phyloP scores from a whole-genome alignment of 2,113 vertebrate species.

The Ciconia boyciana region DNA sequence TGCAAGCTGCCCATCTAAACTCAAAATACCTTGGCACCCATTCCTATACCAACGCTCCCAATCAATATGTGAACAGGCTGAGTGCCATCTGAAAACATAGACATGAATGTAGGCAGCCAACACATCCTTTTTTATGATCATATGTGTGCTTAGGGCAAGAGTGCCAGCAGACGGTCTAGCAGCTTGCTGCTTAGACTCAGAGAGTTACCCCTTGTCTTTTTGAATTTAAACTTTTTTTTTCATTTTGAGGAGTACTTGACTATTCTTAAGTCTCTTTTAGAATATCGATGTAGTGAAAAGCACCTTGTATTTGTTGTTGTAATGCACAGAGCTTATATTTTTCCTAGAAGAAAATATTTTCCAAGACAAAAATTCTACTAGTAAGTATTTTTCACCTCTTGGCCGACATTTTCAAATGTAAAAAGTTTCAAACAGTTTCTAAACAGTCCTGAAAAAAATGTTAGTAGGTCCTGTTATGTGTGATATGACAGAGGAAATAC shows the following conservation, averaged over 20 bases:
- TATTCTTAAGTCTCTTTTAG: neutral
- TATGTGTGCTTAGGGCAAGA: neutral
- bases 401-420: neutral
- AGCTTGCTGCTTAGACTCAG: neutral
- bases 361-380: neutral
- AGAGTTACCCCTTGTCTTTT: neutral
- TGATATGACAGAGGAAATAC: neutral
- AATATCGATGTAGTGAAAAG: neutral
- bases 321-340: neutral
- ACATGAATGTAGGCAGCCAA: constrained; percentile 15
- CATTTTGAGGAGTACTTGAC: neutral
- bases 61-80: constrained; percentile 2
- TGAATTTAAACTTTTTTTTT: neutral
- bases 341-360: neutral
- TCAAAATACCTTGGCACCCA: constrained; percentile 1
- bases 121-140: neutral
- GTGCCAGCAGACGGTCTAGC: constrained; percentile 6
- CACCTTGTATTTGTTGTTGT: neutral
- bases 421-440: neutral
- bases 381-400: neutral
- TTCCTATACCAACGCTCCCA: neutral
- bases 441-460: neutral
- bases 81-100: constrained; percentile 13
- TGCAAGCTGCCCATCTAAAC: constrained; percentile 25
- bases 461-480: neutral